Percentiles rank a stretch among this genome's conserved stretches.
Evolutionary conservation across 2,888 invertebrate genomes (phyloP).

Genomic region (Andricus quercusramuli): DNA sequence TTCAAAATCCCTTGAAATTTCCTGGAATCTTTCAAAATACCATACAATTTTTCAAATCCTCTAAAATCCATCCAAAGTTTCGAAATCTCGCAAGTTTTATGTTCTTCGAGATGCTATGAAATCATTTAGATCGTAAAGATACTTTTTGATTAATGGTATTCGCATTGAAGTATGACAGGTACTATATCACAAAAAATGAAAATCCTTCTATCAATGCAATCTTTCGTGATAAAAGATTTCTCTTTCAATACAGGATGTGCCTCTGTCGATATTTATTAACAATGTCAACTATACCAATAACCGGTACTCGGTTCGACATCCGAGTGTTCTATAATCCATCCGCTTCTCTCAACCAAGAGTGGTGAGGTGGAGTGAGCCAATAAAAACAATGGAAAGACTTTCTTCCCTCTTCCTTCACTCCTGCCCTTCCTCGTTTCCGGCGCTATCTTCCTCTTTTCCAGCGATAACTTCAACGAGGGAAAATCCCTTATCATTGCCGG

Average conservation of each 20-base stretch:
- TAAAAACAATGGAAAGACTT: conserved; percentile 54
- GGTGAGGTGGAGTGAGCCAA: conserved; percentile 44
- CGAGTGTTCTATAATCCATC: conserved; percentile 31
- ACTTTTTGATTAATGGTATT: no score
- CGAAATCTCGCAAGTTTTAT: no score
- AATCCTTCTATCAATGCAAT: no score
- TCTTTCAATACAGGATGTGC: neutral
- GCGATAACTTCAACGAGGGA: conserved; percentile 47
- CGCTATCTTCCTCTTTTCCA: conserved; percentile 39
- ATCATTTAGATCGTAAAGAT: no score
- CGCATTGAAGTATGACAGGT: no score
- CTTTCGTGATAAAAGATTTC: neutral
- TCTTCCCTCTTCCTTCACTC: conserved; percentile 49
- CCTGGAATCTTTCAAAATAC: no score
- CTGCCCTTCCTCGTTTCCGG: conserved; percentile 47
- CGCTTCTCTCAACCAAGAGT: conserved; percentile 39
- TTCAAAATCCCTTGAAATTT: no score
- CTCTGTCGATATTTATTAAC: conserved; percentile 58
- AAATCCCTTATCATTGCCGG: conserved; percentile 54
- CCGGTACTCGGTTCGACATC: conserved; percentile 34
- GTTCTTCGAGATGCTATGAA: no score
- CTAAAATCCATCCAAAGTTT: no score
- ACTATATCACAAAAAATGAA: no score
- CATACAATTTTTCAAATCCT: no score
- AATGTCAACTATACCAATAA: conserved; percentile 56